Conservation (phyloP, 2,113 vertebrate species). For the Ctenodactylus gundi region DNA sequence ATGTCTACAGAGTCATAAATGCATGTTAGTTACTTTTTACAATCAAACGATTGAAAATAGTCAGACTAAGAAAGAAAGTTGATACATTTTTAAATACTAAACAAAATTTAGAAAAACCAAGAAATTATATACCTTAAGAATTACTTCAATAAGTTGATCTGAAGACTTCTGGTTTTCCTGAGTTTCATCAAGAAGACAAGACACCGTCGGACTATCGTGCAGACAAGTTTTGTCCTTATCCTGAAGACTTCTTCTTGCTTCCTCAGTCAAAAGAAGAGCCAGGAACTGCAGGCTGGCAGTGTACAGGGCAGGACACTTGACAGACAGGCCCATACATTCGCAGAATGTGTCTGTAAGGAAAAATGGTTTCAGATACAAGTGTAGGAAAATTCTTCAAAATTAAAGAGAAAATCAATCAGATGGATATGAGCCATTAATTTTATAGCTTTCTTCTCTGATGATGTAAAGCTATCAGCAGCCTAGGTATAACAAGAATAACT, state of each 20-base stretch:
- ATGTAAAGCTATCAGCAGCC: not conserved
- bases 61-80: not conserved
- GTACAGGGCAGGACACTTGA: slow-evolving; percentile 80
- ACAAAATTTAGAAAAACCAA: not conserved
- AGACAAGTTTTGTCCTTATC: slow-evolving; percentile 61
- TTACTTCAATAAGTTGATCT: slow-evolving; percentile 85
- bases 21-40: not conserved
- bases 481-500: not conserved
- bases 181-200: slow-evolving; percentile 82
- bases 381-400: not conserved
- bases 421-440: not conserved
- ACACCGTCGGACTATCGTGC: slow-evolving; percentile 67
- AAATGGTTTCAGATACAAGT: not conserved
- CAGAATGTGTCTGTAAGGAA: slow-evolving; percentile 86
- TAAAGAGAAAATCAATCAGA: slow-evolving; percentile 17
- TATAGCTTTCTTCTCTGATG: not conserved
- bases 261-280: slow-evolving; percentile 88
- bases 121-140: slow-evolving; percentile 90
- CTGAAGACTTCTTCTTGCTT: slow-evolving; percentile 82
- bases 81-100: not conserved
- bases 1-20: not conserved
- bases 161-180: slow-evolving; percentile 80
- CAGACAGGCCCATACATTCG: slow-evolving; percentile 84
- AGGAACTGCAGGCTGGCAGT: slow-evolving; percentile 89
- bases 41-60: not conserved